Evolutionary conservation across 2,888 invertebrate genomes (phyloP).

Genomic region (Harmothoe impar): DNA sequence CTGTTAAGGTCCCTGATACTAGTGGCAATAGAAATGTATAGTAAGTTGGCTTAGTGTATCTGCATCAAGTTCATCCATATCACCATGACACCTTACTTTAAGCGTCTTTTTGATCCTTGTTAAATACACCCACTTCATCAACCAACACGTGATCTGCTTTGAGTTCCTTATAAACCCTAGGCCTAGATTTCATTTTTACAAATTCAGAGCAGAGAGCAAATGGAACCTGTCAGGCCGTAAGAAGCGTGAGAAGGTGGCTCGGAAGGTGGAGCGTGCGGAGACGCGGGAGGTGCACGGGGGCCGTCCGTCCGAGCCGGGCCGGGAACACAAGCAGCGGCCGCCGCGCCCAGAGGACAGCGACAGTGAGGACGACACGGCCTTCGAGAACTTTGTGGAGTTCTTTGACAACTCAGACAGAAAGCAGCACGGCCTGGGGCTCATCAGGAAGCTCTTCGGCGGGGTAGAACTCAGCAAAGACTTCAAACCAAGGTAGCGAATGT

Average conservation of each 20-base stretch:
- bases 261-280: neutral
- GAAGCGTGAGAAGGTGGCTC: neutral
- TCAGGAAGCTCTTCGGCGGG: conserved; percentile 86
- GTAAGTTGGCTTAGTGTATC: too few relatives aligned
- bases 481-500: conserved; percentile 41
- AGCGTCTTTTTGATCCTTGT: too few relatives aligned
- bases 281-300: neutral
- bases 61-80: too few relatives aligned
- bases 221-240: neutral
- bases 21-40: too few relatives aligned
- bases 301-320: neutral
- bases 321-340: neutral
- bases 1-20: too few relatives aligned
- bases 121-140: too few relatives aligned
- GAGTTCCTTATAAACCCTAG: too few relatives aligned
- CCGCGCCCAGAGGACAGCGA: conserved; percentile 11
- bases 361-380: conserved; percentile 56
- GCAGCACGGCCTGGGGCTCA: conserved; percentile 92
- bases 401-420: conserved; percentile 92
- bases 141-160: too few relatives aligned
- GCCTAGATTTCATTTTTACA: too few relatives aligned
- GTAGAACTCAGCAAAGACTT: conserved; percentile 22
- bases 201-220: neutral
- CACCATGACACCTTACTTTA: too few relatives aligned
- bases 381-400: conserved; percentile 64